These are phyloP conservation scores for Drosophila subpulchrella DNA, from an alignment of 1,140 invertebrate genomes.

Conservation along the genomic window DNA sequence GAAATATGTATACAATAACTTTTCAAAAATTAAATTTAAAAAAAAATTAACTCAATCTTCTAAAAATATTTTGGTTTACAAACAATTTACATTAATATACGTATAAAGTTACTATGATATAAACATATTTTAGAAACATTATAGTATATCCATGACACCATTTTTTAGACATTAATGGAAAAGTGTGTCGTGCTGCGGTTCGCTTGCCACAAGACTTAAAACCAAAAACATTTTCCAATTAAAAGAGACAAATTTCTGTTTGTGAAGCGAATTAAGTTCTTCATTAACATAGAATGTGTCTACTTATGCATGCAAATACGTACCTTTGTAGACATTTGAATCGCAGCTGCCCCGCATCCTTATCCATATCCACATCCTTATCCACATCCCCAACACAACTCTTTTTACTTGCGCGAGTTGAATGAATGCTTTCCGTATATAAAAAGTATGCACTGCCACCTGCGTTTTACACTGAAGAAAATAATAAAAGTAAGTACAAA, in stretches of 20 bases:
- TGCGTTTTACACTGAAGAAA: neutral
- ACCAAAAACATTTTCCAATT: slow-evolving; percentile 24
- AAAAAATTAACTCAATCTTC: no score
- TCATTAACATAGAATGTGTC: slow-evolving; percentile 16
- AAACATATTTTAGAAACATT: no score
- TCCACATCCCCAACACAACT: neutral
- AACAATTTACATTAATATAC: no score
- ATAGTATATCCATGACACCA: neutral
- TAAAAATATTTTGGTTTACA: no score
- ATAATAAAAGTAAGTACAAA: neutral
- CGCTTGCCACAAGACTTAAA: slow-evolving; percentile 3
- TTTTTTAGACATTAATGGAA: no score
- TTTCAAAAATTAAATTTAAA: no score
- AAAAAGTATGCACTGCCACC: neutral
- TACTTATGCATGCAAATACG: slow-evolving; percentile 30
- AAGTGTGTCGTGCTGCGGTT: neutral
- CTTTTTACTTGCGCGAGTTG: neutral
- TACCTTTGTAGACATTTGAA: neutral
- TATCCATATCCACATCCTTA: neutral
- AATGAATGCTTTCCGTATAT: slow-evolving; percentile 9
- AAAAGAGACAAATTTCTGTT: slow-evolving; percentile 18
- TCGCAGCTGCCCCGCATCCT: slow-evolving; percentile 3
- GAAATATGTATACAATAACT: no score
- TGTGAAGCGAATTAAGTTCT: slow-evolving; percentile 24
- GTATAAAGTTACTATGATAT: no score